Percentiles rank a stretch among this genome's conserved stretches.
These are phyloP conservation scores for Notodonta ziczac DNA, from an alignment of 2,888 invertebrate species.

Conservation along the genomic window DNA sequence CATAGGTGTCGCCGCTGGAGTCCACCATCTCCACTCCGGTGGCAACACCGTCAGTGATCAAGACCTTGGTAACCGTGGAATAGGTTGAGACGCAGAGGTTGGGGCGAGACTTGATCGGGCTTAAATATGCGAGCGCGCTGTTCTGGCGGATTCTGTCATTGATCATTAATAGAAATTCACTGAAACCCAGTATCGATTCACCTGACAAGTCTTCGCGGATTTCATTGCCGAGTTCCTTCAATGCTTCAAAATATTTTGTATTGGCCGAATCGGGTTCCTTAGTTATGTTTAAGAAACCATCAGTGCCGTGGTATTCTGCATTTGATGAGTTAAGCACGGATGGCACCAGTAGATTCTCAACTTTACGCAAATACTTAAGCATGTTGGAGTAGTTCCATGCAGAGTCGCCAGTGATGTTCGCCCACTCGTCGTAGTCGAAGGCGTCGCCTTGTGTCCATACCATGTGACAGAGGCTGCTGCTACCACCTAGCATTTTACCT, in stretches of 20 bases:
- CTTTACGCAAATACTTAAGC: conserved; percentile 16
- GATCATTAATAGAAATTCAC: conserved; percentile 33
- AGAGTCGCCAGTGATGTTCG: conserved; percentile 8
- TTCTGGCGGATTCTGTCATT: conserved; percentile 4
- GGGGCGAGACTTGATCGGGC: neutral
- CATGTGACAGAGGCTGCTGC: conserved; percentile 10
- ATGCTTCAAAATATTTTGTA: conserved; percentile 22
- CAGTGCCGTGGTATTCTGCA: conserved; percentile 21
- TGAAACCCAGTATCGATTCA: conserved; percentile 30
- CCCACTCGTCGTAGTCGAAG: conserved; percentile 13
- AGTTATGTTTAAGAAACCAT: conserved; percentile 31
- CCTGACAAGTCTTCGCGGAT: conserved; percentile 34
- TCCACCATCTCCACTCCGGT: conserved; percentile 20
- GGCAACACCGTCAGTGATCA: conserved; percentile 7
- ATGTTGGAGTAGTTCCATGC: conserved; percentile 15
- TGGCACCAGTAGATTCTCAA: conserved; percentile 21
- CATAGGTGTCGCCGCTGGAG: conserved; percentile 5
- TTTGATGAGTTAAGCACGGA: conserved; percentile 13
- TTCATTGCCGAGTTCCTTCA: conserved; percentile 24
- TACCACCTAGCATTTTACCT: conserved; percentile 20
- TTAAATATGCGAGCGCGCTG: neutral
- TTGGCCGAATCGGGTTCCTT: conserved; percentile 13
- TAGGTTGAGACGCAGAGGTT: neutral
- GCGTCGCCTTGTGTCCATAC: conserved; percentile 3
- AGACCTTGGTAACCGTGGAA: neutral